These are phyloP conservation scores for Alaudala cheleensis DNA, from an alignment of 2,113 vertebrate genomes.

Conservation along the genomic window DNA sequence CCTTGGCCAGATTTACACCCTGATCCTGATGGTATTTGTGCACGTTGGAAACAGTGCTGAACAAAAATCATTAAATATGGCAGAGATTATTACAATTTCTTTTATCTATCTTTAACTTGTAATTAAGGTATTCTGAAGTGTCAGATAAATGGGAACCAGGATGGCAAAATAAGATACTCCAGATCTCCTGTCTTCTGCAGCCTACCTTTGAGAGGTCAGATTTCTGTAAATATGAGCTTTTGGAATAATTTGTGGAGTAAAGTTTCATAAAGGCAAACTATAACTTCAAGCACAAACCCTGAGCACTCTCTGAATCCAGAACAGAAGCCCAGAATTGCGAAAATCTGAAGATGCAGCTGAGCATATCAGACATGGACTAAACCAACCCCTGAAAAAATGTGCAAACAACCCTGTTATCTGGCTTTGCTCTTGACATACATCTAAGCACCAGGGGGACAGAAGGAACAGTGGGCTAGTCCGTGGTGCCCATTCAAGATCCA, in stretches of 20 bases:
- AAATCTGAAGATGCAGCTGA: neutral
- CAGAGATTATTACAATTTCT: neutral
- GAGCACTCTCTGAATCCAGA: neutral
- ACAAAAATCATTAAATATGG: neutral
- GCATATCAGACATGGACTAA: neutral
- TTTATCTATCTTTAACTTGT: neutral
- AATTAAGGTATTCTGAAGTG: neutral
- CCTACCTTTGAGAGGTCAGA: neutral
- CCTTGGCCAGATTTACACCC: neutral
- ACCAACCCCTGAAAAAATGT: fast-evolving
- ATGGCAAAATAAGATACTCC: neutral
- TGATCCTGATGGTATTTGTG: neutral
- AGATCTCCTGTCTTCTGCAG: neutral
- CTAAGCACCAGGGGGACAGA: fast-evolving
- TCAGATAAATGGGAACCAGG: neutral
- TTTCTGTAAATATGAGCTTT: neutral
- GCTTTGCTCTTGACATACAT: neutral
- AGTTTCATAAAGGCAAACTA: neutral
- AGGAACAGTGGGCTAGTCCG: neutral
- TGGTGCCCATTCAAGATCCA: neutral
- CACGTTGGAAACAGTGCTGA: neutral
- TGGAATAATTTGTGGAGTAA: neutral
- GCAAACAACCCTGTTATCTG: neutral
- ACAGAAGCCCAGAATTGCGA: neutral
- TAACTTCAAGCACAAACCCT: neutral